A percentile compares a stretch with the other conserved stretches of the same genome.
These are phyloP conservation scores for Scytalopus superciliaris DNA, from an alignment of 2,113 vertebrate genomes.

Conservation along the genomic window DNA sequence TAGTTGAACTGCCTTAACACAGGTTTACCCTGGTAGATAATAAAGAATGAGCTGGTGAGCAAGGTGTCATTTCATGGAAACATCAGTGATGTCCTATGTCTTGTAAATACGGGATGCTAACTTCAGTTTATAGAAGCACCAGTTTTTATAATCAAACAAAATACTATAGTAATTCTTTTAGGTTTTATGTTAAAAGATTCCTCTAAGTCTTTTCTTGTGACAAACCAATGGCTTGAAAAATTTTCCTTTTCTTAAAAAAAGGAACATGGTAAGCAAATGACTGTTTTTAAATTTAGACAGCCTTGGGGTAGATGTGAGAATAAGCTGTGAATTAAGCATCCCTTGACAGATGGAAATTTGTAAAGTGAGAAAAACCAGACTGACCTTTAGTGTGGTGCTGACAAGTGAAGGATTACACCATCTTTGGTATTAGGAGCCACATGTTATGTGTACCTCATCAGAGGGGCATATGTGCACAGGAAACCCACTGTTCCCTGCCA, in stretches of 20 bases:
- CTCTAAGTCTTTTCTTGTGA: conserved; percentile 45
- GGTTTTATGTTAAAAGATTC: conserved; percentile 26
- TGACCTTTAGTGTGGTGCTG: conserved; percentile 60
- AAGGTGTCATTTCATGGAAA: not conserved
- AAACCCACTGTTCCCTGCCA: conserved; percentile 54
- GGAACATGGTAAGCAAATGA: conserved; percentile 66
- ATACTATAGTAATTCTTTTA: not conserved
- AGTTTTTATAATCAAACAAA: not conserved
- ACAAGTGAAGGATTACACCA: conserved; percentile 68
- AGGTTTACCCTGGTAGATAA: not conserved
- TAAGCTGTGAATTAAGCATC: conserved; percentile 69
- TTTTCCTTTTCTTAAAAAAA: not conserved
- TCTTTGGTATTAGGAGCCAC: conserved; percentile 45
- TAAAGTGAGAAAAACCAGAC: conserved; percentile 78
- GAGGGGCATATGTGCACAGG: conserved; percentile 44
- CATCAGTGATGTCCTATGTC: not conserved
- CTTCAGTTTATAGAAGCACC: not conserved
- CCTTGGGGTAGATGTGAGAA: conserved; percentile 68
- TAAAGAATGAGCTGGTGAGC: not conserved
- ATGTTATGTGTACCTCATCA: conserved; percentile 60
- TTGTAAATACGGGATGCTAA: not conserved
- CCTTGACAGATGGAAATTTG: conserved; percentile 76
- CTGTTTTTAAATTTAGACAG: conserved; percentile 69
- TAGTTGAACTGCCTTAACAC: not conserved
- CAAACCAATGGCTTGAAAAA: conserved; percentile 61